A percentile compares a stretch with the other conserved stretches of the same genome.
These are phyloP conservation scores for Catocala sponsa DNA, from an alignment of 2,888 invertebrate species.

Conservation along the genomic window DNA sequence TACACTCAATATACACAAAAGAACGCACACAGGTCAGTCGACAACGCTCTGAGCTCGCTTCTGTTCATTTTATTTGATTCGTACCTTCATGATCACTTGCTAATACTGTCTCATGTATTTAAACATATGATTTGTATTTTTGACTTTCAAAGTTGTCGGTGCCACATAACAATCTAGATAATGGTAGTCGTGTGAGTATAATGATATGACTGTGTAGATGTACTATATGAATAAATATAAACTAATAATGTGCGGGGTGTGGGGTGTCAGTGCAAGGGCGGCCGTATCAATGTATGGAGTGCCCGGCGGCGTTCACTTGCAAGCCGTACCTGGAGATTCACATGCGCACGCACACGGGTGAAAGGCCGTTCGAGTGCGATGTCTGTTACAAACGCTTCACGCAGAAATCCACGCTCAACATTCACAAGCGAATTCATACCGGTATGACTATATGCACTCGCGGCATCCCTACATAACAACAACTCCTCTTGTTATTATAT, in stretches of 20 bases:
- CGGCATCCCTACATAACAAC: conserved; percentile 22
- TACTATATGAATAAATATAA: conserved; percentile 30
- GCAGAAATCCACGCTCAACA: conserved; percentile 88
- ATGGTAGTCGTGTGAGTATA: conserved; percentile 59
- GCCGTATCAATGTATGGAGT: conserved; percentile 88
- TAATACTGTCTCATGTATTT: conserved; percentile 28
- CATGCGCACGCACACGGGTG: conserved; percentile 89
- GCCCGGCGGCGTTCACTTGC: conserved; percentile 88
- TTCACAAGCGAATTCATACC: conserved; percentile 88
- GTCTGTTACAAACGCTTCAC: conserved; percentile 88
- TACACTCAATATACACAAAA: conserved; percentile 93
- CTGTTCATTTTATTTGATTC: conserved; percentile 26
- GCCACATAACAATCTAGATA: conserved; percentile 71
- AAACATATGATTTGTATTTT: conserved; percentile 37
- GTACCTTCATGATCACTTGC: conserved; percentile 37
- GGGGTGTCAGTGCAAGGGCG: conserved; percentile 83
- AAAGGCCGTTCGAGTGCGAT: conserved; percentile 88
- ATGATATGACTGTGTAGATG: conserved; percentile 33
- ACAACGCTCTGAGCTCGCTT: conserved; percentile 38
- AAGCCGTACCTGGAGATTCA: conserved; percentile 90
- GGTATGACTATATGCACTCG: conserved; percentile 70
- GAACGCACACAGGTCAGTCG: conserved; percentile 91
- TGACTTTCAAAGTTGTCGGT: conserved; percentile 78
- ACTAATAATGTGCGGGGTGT: conserved; percentile 47
- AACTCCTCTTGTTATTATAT: background rate